phyloP scores from a whole-genome alignment of 2,888 invertebrate species.

The Caenorhabditis imperialis region DNA sequence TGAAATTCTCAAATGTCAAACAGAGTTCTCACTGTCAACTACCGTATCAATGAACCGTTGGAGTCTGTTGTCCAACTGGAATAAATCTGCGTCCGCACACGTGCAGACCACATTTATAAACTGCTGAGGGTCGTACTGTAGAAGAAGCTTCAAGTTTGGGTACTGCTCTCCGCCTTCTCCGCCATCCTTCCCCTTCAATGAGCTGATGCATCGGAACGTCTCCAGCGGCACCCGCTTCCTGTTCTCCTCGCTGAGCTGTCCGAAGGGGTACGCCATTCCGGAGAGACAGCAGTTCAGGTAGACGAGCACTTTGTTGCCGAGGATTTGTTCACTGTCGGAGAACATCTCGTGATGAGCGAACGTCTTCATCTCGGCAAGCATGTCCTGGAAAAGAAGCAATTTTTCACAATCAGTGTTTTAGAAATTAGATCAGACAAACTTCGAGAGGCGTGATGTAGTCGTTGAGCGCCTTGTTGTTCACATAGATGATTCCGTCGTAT shows the following conservation, averaged over 20 bases:
- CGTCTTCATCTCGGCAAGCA: conserved; percentile 69
- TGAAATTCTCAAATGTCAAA: conserved; percentile 14
- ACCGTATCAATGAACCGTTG: conserved; percentile 65
- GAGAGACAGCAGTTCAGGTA: conserved; percentile 89
- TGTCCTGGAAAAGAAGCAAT: conserved; percentile 65
- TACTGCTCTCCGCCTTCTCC: conserved; percentile 54
- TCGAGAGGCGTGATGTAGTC: conserved; percentile 86
- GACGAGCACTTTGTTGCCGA: conserved; percentile 89
- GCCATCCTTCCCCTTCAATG: conserved; percentile 58
- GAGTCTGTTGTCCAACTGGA: conserved; percentile 57
- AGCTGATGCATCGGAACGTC: conserved; percentile 64
- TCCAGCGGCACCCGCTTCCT: conserved; percentile 67
- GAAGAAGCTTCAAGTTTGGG: conserved; percentile 82
- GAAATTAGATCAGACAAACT: conserved; percentile 76
- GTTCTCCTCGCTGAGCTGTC: conserved; percentile 77
- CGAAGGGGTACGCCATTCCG: conserved; percentile 88
- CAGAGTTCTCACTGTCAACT: not conserved
- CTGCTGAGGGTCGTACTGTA: conserved; percentile 87
- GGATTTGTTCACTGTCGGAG: conserved; percentile 80
- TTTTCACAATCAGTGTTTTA: conserved; percentile 11
- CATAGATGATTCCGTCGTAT: conserved; percentile 85
- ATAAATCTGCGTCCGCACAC: conserved; percentile 70
- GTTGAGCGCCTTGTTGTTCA: conserved; percentile 86
- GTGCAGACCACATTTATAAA: conserved; percentile 74
- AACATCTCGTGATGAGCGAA: conserved; percentile 66